These are phyloP conservation scores for Brachionus plicatilis DNA, from an alignment of 1,140 invertebrate species.

Conservation along the genomic window DNA sequence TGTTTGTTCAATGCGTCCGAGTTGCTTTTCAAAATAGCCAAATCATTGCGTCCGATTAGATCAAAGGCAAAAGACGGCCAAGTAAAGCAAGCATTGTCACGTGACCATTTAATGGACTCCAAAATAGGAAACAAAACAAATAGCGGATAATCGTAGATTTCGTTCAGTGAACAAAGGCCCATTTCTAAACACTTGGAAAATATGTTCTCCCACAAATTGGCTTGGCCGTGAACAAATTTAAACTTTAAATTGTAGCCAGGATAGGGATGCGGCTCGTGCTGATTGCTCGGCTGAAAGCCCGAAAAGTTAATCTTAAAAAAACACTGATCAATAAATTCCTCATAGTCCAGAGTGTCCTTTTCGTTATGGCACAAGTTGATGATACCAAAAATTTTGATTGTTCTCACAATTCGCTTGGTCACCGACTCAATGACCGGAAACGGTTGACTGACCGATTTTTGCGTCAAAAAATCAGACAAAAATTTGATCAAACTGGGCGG, in stretches of 20 bases:
- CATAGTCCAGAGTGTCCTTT: neutral
- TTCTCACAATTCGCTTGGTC: neutral
- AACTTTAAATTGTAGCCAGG: neutral
- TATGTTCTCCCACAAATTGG: neutral
- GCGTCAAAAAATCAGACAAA: neutral
- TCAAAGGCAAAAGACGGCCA: constrained; percentile 34
- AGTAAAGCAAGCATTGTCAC: constrained; percentile 28
- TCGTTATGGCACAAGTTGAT: neutral
- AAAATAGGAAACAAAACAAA: constrained; percentile 32
- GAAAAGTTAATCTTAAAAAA: constrained; percentile 14
- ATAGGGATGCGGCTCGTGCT: neutral
- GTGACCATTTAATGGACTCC: constrained; percentile 26
- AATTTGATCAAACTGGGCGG: constrained; percentile 9
- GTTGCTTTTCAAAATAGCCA: constrained; percentile 26
- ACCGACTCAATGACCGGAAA: constrained; percentile 16
- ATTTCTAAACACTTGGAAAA: constrained; percentile 35
- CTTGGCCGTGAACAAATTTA: neutral
- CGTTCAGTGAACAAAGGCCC: constrained; percentile 10
- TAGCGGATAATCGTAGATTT: constrained; percentile 26
- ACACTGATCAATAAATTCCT: constrained; percentile 12
- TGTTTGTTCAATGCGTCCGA: neutral
- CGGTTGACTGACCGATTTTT: neutral
- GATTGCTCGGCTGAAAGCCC: neutral
- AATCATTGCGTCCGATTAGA: constrained; percentile 36
- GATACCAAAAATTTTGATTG: constrained; percentile 7